phyloP scores from a whole-genome alignment of 2,113 vertebrate genomes.

The Microcebus ravelobensis region DNA sequence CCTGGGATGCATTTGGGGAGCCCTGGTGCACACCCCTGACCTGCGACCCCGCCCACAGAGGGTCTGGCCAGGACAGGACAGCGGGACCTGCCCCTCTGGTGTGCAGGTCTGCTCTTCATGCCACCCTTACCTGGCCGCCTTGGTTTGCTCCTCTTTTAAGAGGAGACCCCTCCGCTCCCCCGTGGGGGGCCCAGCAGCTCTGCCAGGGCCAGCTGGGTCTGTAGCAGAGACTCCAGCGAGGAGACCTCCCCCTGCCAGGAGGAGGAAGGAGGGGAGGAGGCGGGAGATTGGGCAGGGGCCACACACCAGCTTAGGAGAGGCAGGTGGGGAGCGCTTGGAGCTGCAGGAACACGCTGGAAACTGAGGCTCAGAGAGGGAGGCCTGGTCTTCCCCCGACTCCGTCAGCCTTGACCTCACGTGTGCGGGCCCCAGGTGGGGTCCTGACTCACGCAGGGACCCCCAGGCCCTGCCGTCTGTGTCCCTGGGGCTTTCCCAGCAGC shows the following conservation, averaged over 20 bases:
- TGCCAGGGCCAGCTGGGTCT: background rate
- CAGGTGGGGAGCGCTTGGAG: background rate
- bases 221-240: background rate
- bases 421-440: background rate
- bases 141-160: background rate
- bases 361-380: background rate
- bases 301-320: background rate
- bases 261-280: background rate
- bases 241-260: background rate
- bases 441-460: background rate
- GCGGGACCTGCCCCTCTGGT: rapidly evolving
- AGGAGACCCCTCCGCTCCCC: background rate
- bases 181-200: background rate
- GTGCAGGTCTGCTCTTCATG: background rate
- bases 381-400: background rate
- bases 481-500: background rate
- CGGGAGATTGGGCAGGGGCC: background rate
- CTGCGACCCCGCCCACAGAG: background rate
- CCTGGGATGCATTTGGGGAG: background rate
- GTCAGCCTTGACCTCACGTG: background rate
- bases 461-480: background rate
- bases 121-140: background rate
- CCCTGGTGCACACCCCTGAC: background rate
- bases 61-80: background rate
- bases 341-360: too few relatives aligned